Evolutionary conservation across 2,113 vertebrate species (phyloP).

Genomic region (Planiliza haematocheilus): DNA sequence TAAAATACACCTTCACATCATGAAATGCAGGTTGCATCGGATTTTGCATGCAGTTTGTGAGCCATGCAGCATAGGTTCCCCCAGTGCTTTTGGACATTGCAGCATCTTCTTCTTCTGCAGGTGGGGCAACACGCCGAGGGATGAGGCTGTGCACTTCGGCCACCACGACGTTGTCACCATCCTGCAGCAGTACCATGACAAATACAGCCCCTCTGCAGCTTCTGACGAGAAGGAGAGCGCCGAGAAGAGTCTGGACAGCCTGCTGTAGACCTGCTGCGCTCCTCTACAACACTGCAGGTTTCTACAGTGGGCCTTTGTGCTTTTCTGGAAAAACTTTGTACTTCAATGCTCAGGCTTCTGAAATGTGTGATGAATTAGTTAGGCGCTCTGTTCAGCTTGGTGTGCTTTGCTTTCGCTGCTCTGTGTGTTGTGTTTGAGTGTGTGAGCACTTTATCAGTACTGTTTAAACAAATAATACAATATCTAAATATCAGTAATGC

Average conservation of each 20-base stretch:
- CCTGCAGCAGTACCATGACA: conserved; percentile 90
- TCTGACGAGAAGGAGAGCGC: conserved; percentile 82
- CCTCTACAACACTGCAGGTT: background rate
- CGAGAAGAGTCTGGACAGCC: conserved; percentile 91
- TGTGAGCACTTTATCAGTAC: conserved; percentile 9
- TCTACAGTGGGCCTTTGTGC: background rate
- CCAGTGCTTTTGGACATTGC: no score
- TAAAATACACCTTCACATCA: no score
- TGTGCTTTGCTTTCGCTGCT: conserved; percentile 36
- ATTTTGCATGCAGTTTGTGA: no score
- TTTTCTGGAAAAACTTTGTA: conserved; percentile 6
- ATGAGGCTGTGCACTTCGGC: conserved; percentile 95
- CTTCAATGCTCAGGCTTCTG: conserved; percentile 17
- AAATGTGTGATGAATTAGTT: conserved; percentile 7
- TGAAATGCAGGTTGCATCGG: no score
- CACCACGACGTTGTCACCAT: conserved; percentile 94
- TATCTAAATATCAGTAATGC: conserved; percentile 33
- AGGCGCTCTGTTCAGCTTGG: background rate
- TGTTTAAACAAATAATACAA: conserved; percentile 7
- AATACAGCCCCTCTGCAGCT: conserved; percentile 85
- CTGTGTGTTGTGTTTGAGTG: conserved; percentile 12
- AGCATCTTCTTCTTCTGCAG: conserved; percentile 68
- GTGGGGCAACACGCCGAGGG: conserved; percentile 97
- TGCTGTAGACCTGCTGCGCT: conserved; percentile 82
- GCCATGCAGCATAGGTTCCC: no score